A percentile compares a stretch with the other conserved stretches of the same genome.
phyloP scores from a whole-genome alignment of 2,113 vertebrate species.

The Psophia crepitans region DNA sequence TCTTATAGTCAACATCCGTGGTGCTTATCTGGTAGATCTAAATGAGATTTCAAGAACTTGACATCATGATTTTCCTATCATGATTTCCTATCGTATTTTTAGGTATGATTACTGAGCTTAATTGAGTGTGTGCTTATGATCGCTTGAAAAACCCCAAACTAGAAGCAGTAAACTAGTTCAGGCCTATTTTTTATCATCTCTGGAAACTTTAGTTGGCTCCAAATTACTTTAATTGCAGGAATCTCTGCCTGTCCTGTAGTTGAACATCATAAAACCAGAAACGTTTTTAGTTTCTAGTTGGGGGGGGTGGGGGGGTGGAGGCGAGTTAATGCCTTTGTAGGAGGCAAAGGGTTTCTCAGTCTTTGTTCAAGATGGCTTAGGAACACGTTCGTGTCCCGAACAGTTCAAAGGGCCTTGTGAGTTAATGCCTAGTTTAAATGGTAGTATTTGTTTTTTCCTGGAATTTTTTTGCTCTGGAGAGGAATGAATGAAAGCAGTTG shows the following conservation, averaged over 20 bases:
- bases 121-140: neutral
- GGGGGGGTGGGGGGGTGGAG: too few species aligned
- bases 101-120: neutral
- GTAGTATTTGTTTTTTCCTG: neutral
- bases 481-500: neutral
- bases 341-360: neutral
- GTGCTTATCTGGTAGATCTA: neutral
- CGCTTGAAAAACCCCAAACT: fast-evolving
- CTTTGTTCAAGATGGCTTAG: neutral
- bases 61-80: neutral
- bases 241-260: neutral
- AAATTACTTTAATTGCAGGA: neutral
- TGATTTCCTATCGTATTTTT: neutral
- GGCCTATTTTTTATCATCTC: neutral
- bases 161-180: neutral
- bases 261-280: neutral
- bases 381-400: neutral
- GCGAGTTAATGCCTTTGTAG: neutral
- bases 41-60: neutral
- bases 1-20: fast-evolving
- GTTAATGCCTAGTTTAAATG: neutral
- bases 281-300: fast-evolving
- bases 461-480: neutral
- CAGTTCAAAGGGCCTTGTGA: neutral
- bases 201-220: neutral